Base-by-base conservation (phyloP, 2,888 invertebrate genomes). In the Laspeyria flexula region DNA sequence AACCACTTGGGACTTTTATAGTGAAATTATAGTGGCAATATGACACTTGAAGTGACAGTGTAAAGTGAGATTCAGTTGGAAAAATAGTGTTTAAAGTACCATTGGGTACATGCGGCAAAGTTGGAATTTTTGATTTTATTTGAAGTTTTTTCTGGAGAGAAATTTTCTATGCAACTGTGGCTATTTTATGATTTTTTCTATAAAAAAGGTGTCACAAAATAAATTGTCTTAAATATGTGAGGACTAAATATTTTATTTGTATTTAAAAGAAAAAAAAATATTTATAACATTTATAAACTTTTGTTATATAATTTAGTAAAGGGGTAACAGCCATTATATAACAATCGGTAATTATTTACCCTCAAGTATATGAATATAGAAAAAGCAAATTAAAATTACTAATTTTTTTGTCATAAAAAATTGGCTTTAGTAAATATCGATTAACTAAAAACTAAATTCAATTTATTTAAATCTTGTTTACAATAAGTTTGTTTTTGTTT, bases 11-110 rank as follows among this genome's bases (percentile, higher is more conserved):
- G 37, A 60, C 46, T 16, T n/a, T 41, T 30, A 45, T 71, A 71
- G 72, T 70, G 58, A 72, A 70, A 72, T 70, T 35, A 27, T 50
- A 55, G 70, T 69, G 72, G 54, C 13, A 60, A 15, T 39, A 41
- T 38, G 55, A 60, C 62, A 52, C 63, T 50, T 55, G 53, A 58
- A 53, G 60, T 63, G 60, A 50, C 9, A 43, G 38, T 33, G 12
- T 40, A 39, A 56, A 45, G 54, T 65, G 58, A 51, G 47, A 43
- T 50, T 38, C 39, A 41, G 57, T 53, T 51, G 43, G 30, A 65
- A 61, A 69, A 48, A 43, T 61, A 51, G 55, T 53, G 37, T 54
- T 65, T 15, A 42, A 50, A 52, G 44, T 55, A 60, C 41, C 27
- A n/a, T 4, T 12, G 1, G 10, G 37, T 44, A 18, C 5, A 34